Percentiles rank a stretch among this genome's conserved stretches.
phyloP scores from a whole-genome alignment of 2,797 vertebrate genomes.

The Melanotaenia boesemani region DNA sequence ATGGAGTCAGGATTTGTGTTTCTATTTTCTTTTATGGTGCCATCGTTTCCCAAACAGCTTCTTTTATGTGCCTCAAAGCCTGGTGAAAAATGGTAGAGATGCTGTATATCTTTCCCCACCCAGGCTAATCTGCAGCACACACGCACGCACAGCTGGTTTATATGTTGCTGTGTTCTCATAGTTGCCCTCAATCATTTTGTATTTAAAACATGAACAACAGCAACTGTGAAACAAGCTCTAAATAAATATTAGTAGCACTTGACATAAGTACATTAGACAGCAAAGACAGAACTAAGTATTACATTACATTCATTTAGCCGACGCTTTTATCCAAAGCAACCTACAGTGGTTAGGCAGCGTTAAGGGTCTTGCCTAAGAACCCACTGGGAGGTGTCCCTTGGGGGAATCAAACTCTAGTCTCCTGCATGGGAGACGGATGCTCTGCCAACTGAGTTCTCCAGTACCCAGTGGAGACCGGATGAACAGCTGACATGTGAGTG shows the following conservation, averaged over 20 bases:
- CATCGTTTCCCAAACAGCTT: constrained; percentile 71
- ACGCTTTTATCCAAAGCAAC: too few relatives aligned
- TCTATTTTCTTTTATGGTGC: constrained; percentile 75
- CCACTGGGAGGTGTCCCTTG: too few relatives aligned
- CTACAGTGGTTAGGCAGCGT: too few relatives aligned
- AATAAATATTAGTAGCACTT: constrained; percentile 3
- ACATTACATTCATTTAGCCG: too few relatives aligned
- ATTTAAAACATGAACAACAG: constrained; percentile 39
- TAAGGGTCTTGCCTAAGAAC: too few relatives aligned
- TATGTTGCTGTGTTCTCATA: constrained; percentile 8
- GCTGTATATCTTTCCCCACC: constrained; percentile 58
- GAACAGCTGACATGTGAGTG: too few relatives aligned
- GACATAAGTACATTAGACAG: not conserved
- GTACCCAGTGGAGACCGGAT: too few relatives aligned
- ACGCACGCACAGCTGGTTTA: constrained; percentile 26
- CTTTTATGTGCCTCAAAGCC: constrained; percentile 71
- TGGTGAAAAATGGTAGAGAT: constrained; percentile 56
- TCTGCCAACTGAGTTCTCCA: too few relatives aligned
- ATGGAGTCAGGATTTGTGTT: constrained; percentile 75
- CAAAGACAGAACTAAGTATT: not conserved
- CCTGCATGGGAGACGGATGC: too few relatives aligned
- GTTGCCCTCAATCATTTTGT: constrained; percentile 38
- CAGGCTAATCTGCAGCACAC: constrained; percentile 64
- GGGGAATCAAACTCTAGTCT: too few relatives aligned
- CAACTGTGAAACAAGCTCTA: not conserved